Base-by-base conservation (phyloP, 1,140 invertebrate species). In the Geopemphigus sp. region DNA sequence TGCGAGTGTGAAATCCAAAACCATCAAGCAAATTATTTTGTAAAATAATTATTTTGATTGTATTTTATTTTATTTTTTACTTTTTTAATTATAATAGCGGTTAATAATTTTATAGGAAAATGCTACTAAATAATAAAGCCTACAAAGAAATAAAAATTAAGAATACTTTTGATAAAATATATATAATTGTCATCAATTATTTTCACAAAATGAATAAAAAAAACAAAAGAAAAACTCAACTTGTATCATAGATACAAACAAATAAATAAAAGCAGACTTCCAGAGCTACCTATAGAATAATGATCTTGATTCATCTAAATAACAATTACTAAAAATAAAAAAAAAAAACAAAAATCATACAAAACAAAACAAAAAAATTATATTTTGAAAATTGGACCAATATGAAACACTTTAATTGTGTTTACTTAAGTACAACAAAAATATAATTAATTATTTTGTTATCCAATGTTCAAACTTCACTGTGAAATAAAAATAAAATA, bases 1-100 rank as follows among this genome's bases (percentile, higher is more conserved):
- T 76, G 72, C 72, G 32, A 45, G 72, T 76, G 72, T 76, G 56
- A 76, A 76, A 76, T 76, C 72, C 72, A 76, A 76, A 76, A 76
- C 72, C 72, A 76, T 76, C 54, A 76, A 76, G 72, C 72, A 76
- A 76, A 76, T 59, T 57, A 76, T 45, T 59, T 76, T 76, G 54
- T 74, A 74, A 39, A 57, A 76, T 8, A 54, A 59, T 12, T 29
- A 74, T 39, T n/a, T 39, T 39, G 8, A 39, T 76, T 74, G 22
- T 74, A 57, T 76, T 57, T 59, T 57, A 39, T 59, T 59, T 17
- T 57, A 17, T 39, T 29, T 15, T 26, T 26, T 39, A n/a, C 19
- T 26, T 26, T 19, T 68, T 72, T 39, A 39, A 4, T 72, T n/a
- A n/a, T 54, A 72, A 54, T 72, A 72, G 47, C 68, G 19, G 68